These are phyloP conservation scores for Boulengeromyrus knoepffleri DNA, from an alignment of 2,113 vertebrate genomes.

Conservation along the genomic window DNA sequence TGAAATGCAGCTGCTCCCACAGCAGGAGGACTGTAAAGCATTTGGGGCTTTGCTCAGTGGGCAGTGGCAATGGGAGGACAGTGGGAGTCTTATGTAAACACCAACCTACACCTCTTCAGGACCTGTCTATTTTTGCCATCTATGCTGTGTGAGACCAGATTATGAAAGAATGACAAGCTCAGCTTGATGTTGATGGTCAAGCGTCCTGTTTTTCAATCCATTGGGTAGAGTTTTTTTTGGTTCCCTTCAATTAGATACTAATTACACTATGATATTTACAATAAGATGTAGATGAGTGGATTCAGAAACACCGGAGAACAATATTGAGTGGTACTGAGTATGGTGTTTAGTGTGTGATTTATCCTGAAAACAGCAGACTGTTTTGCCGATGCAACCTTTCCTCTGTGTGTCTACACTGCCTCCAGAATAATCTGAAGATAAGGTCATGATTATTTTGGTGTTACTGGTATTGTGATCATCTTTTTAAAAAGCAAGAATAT, in stretches of 20 bases:
- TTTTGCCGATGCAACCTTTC: neutral
- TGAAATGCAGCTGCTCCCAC: neutral
- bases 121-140: neutral
- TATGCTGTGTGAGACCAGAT: neutral
- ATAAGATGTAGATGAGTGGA: neutral
- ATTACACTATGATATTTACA: neutral
- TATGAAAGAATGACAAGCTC: conserved; percentile 1
- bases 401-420: neutral
- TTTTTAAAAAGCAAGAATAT: neutral
- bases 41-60: neutral
- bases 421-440: neutral
- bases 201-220: neutral
- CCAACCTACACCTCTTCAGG: conserved; percentile 3
- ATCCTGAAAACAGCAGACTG: neutral
- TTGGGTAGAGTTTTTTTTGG: neutral
- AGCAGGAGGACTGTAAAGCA: neutral
- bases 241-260: neutral
- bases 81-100: conserved; percentile 18
- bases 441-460: neutral
- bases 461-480: neutral
- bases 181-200: neutral
- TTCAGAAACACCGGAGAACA: neutral
- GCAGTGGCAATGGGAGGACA: neutral
- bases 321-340: neutral
- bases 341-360: neutral